phyloP scores from a whole-genome alignment of 2,888 invertebrate genomes.

The Cremastinae sp. region DNA sequence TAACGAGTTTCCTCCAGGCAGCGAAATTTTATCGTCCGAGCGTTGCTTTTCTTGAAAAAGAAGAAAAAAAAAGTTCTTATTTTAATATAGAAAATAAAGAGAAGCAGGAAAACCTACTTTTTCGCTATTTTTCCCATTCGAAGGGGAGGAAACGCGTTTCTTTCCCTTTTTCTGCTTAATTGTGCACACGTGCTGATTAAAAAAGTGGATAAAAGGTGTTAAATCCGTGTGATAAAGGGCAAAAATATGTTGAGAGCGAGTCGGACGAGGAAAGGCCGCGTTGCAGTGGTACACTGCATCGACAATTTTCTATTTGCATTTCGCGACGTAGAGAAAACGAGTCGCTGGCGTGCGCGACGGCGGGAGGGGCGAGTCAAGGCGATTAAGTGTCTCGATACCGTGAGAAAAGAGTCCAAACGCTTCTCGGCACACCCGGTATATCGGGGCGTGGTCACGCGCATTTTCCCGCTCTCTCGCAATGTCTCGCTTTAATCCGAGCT shows the following conservation, averaged over 20 bases:
- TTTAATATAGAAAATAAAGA: not conserved
- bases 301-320: constrained; percentile 66
- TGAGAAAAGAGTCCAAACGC: constrained; percentile 65
- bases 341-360: constrained; percentile 31
- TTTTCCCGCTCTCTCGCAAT: constrained; percentile 63
- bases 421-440: constrained; percentile 65
- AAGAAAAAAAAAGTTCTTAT: not conserved
- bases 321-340: constrained; percentile 62
- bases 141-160: constrained; percentile 2
- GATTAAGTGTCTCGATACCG: constrained; percentile 66
- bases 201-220: constrained; percentile 54
- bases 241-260: constrained; percentile 25
- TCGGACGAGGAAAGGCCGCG: constrained; percentile 54
- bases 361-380: constrained; percentile 41
- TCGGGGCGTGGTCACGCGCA: constrained; percentile 67
- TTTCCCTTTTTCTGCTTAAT: not conserved
- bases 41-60: not conserved
- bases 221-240: constrained; percentile 60
- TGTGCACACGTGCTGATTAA: constrained; percentile 6
- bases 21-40: no score
- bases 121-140: no score
- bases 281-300: constrained; percentile 57
- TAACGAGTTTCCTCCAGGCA: no score
- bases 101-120: no score
- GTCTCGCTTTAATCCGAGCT: constrained; percentile 63